Base-by-base conservation (phyloP, 2,888 invertebrate species). In the Stenodera caucasica region DNA sequence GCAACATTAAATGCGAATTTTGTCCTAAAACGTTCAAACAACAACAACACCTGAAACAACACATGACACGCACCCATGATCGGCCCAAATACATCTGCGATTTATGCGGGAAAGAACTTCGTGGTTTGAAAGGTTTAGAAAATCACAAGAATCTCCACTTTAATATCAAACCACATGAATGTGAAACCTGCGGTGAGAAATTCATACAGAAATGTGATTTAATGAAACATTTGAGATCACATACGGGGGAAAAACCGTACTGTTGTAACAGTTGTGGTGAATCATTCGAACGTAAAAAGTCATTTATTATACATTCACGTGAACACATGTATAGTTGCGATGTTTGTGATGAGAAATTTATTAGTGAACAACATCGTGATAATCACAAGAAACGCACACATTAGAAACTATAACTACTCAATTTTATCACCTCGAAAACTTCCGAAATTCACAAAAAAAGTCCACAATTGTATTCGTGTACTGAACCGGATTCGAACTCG, bases 221-320 rank as follows among this genome's bases (percentile, higher is more conserved):
- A 12, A 68, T 67, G 35, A 70, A 67, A 12, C 73, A 73, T 58
- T 45, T 61, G 49, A 59, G 73, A 49, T 84, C 84, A 56, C 86
- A 86, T 77, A 84, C 84, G 0, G 85, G 85, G 0, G 85, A 85
- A 78, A 84, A 84, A 76, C 86, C 86, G 50, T 84, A 84, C 78
- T 82, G 83, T 60, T 86, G 86, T 75, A 80, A 83, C 37, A 73
- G 81, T 2, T 86, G 86, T 56, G 83, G 84, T 0, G 84, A 84
- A 64, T 80, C 81, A 0, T 74, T 85, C 12, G 75, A 79, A 32
- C 82, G 77, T 32, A 75, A 73, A 5, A 82, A 80, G 45, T 66
- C 71, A 7, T 56, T 73, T 11, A 69, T 67, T 30, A 69, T 68
- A 12, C 73, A 73, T 58, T 45, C 60, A 51, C 60, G 73, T 50